Conservation (phyloP, 2,113 vertebrate species). For the Oreochromis aureus region DNA sequence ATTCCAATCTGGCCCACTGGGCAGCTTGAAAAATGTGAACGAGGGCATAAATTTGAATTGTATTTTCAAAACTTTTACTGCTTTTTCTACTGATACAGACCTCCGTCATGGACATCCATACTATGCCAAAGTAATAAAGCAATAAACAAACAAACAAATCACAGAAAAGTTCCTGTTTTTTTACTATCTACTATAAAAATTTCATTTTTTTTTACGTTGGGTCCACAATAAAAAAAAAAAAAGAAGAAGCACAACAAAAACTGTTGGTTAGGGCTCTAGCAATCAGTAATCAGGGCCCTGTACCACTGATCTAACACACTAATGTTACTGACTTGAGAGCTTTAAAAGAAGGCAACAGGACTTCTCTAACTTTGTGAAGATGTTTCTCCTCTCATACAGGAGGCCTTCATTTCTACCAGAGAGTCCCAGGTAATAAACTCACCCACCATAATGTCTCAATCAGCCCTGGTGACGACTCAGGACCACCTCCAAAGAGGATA, state of each 20-base stretch:
- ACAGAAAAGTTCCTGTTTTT: neutral
- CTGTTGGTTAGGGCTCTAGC: neutral
- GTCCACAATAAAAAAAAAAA: neutral
- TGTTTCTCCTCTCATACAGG: neutral
- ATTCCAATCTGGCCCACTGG: neutral
- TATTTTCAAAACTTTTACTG: neutral
- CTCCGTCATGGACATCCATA: accelerated
- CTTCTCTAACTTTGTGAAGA: neutral
- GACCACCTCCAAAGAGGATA: neutral
- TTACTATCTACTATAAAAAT: neutral
- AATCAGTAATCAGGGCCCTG: neutral
- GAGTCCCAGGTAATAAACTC: neutral
- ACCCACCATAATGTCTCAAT: neutral
- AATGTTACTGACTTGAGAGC: accelerated
- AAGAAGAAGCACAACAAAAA: neutral
- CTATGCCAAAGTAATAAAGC: neutral
- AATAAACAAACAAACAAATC: neutral
- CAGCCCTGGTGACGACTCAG: neutral
- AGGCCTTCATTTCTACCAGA: neutral
- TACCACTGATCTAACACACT: neutral
- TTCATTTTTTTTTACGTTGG: neutral
- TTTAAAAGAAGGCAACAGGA: neutral
- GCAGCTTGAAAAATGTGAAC: neutral
- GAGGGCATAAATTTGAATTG: neutral
- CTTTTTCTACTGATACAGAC: neutral